Percentiles rank a stretch among this genome's conserved stretches.
Conservation (phyloP, 2,797 vertebrate species). For the Argentina silus region DNA sequence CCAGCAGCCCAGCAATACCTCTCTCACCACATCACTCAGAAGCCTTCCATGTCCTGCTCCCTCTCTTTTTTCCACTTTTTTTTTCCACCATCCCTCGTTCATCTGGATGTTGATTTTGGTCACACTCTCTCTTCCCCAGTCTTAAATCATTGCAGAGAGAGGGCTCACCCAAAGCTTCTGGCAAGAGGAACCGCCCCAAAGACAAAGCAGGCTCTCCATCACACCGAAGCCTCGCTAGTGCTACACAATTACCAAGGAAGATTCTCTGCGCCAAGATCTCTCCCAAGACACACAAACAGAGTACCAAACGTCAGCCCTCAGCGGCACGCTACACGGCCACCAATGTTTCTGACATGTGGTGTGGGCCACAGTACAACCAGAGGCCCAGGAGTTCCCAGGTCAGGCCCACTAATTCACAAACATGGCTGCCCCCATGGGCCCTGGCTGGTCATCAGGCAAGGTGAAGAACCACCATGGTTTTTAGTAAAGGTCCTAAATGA, state of each 20-base stretch:
- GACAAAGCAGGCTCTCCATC: constrained; percentile 50
- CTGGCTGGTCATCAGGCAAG: not conserved
- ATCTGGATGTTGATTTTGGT: constrained; percentile 44
- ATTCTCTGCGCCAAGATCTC: constrained; percentile 25
- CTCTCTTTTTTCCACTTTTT: constrained; percentile 6
- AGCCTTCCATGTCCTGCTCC: constrained; percentile 9
- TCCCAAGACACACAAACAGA: constrained; percentile 45
- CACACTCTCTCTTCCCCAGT: constrained; percentile 19
- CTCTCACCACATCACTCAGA: constrained; percentile 5
- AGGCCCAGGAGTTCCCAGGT: not conserved
- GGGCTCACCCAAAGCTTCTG: constrained; percentile 32
- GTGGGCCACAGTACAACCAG: constrained; percentile 6
- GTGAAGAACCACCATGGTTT: not conserved
- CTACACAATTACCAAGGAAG: constrained; percentile 49
- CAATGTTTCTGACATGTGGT: constrained; percentile 18
- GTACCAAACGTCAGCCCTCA: constrained; percentile 32
- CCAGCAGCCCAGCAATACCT: not conserved
- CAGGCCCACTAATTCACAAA: not conserved
- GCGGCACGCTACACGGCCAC: constrained; percentile 21
- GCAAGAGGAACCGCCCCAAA: constrained; percentile 52
- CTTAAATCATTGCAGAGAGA: constrained; percentile 40
- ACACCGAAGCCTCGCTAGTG: constrained; percentile 42
- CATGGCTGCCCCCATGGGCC: not conserved
- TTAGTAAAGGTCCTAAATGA: not conserved
- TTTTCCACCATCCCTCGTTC: constrained; percentile 12